Percentiles rank a stretch among this genome's conserved stretches.
Conservation (phyloP, 2,888 invertebrate species). For the Nasonia oneida region DNA sequence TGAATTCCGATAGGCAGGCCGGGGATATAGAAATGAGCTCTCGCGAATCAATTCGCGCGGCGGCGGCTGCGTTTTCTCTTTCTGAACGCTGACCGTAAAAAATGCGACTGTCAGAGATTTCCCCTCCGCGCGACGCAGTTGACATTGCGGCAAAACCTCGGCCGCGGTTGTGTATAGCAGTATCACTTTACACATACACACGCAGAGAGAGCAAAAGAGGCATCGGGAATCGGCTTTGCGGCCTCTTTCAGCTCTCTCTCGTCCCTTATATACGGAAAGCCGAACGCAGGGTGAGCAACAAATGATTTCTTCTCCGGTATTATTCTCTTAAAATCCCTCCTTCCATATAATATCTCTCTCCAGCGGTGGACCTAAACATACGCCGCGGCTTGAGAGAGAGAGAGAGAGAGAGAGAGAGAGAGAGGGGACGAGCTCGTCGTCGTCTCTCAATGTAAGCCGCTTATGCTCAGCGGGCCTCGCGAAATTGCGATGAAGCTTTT, state of each 20-base stretch:
- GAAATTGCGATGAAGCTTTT: constrained; percentile 65
- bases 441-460: constrained; percentile 66
- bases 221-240: constrained; percentile 56
- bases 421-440: constrained; percentile 61
- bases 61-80: neutral
- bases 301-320: constrained; percentile 64
- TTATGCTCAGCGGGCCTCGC: constrained; percentile 62
- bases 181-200: neutral
- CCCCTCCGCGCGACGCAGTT: constrained; percentile 12
- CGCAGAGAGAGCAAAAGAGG: neutral
- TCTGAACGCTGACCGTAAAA: constrained; percentile 44
- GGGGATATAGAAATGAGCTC: constrained; percentile 39
- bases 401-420: constrained; percentile 38
- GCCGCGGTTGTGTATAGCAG: neutral
- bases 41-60: constrained; percentile 30
- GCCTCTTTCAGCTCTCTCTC: neutral
- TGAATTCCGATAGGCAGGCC: constrained; percentile 34
- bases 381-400: constrained; percentile 62
- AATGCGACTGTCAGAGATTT: constrained; percentile 53
- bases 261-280: neutral
- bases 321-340: constrained; percentile 61
- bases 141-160: constrained; percentile 53
- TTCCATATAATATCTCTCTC: constrained; percentile 58
- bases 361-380: constrained; percentile 62
- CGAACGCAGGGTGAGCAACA: constrained; percentile 53